Percentiles rank a stretch among this genome's conserved stretches.
These are phyloP conservation scores for Margaritifera margaritifera DNA, from an alignment of 2,888 invertebrate genomes.

Conservation along the genomic window DNA sequence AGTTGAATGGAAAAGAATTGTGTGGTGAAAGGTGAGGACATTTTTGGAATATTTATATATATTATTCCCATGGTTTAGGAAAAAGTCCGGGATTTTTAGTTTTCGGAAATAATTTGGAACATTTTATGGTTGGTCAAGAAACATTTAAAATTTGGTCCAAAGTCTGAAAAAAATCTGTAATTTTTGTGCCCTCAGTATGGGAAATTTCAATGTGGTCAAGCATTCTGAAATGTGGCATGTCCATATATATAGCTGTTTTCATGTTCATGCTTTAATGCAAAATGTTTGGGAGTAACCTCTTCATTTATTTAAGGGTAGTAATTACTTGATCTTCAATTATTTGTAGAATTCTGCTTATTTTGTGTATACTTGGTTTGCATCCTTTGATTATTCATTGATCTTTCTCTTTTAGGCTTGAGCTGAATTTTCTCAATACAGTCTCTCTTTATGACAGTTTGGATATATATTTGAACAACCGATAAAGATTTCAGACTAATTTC, in stretches of 20 bases:
- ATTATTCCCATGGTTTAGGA: not conserved
- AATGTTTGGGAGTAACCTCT: too few species aligned
- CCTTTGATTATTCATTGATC: too few species aligned
- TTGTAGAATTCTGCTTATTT: too few species aligned
- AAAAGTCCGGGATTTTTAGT: not conserved
- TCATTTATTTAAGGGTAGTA: too few species aligned
- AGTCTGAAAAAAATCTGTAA: not conserved
- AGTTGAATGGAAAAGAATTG: constrained; percentile 96
- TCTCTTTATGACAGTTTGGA: too few species aligned
- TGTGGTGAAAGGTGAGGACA: constrained; percentile 86
- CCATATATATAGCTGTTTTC: not conserved
- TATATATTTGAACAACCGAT: too few species aligned
- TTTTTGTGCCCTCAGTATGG: not conserved
- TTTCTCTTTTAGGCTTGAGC: too few species aligned
- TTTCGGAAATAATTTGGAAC: not conserved
- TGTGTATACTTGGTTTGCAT: too few species aligned
- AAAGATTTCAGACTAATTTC: too few species aligned
- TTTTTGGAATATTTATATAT: not conserved
- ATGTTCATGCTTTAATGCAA: too few species aligned
- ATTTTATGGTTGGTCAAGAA: not conserved
- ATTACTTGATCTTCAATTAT: too few species aligned
- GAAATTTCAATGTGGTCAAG: not conserved
- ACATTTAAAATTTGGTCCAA: not conserved
- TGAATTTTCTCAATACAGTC: too few species aligned
- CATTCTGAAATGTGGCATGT: constrained; percentile 1